Conservation (phyloP, 2,797 vertebrate genomes). For the Botia kubotai region DNA sequence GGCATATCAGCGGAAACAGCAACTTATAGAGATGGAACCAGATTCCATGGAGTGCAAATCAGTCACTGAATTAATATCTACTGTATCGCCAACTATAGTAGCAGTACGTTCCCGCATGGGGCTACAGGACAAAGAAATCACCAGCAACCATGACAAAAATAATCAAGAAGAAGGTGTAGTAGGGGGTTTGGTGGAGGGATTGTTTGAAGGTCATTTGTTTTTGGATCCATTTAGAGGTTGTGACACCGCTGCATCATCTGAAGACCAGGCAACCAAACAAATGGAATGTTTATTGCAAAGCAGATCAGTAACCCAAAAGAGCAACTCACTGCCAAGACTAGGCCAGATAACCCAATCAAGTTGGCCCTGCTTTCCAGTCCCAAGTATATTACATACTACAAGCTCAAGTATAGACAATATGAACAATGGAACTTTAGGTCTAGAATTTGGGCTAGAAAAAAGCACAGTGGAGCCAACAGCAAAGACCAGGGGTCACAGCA, state of each 20-base stretch:
- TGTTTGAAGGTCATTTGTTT: slow-evolving; percentile 34
- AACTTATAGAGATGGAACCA: slow-evolving; percentile 85
- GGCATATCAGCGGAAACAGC: slow-evolving; percentile 72
- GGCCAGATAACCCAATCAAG: slow-evolving; percentile 68
- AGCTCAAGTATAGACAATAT: slow-evolving; percentile 37
- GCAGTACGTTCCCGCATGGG: slow-evolving; percentile 77
- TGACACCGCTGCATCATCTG: slow-evolving; percentile 5
- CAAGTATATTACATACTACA: slow-evolving; percentile 48
- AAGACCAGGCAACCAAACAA: slow-evolving; percentile 24
- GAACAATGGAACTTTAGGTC: not conserved
- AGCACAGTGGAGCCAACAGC: slow-evolving; percentile 2
- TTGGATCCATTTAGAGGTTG: not conserved
- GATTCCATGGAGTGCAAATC: slow-evolving; percentile 88
- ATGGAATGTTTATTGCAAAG: slow-evolving; percentile 20
- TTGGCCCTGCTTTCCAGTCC: slow-evolving; percentile 55
- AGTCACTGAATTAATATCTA: slow-evolving; percentile 74
- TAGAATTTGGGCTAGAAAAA: slow-evolving; percentile 28
- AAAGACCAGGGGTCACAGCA: slow-evolving; percentile 50
- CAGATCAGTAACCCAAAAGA: slow-evolving; percentile 33
- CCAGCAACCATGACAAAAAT: slow-evolving; percentile 65
- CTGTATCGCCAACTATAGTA: slow-evolving; percentile 74
- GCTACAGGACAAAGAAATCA: slow-evolving; percentile 71
- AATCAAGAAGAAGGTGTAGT: slow-evolving; percentile 62
- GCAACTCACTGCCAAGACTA: slow-evolving; percentile 63
- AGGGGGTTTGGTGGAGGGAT: slow-evolving; percentile 29